Evolutionary conservation across 1,140 invertebrate species (phyloP), one percentile per base, ranked within the genome.

Genomic region (Conus betulinus): DNA sequence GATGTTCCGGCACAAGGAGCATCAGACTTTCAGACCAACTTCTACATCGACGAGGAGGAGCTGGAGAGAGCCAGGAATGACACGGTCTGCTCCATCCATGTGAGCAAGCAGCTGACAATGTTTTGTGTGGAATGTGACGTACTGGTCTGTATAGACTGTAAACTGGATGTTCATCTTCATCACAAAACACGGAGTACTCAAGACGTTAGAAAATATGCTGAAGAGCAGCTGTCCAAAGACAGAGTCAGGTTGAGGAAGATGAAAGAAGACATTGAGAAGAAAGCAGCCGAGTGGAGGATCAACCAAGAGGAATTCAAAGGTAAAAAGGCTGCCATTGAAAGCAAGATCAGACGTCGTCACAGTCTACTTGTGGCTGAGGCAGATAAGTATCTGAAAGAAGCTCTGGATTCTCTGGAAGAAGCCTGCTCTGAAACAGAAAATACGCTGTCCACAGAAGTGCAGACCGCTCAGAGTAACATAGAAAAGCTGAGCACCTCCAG

Each of bases 11-110:
- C 10, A 13, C n/a, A 15, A 63, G 84, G 84, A 27, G 11, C n/a
- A n/a, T 71, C 63, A 71, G 27, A n/a, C n/a, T 85, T 85, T 51
- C 84, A 63, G 84, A 51, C 57, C 84, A 85, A 85, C 84, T 84
- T 84, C 57, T 84, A 84, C 83, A 63, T 71, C 27, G 60, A 51
- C 2, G 8, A 63, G 23, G 84, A 85, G 3, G 57, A n/a, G n/a
- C n/a, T n/a, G 57, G 27, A 7, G n/a, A 15, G n/a, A 51, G 57
- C 57, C 20, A 27, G 39, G 13, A 13, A 71, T 71, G 55, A 51
- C 10, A 67, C 57, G 2, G 4, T 52, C 25, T 85, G 84, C 27
- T 27, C n/a, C 7, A 15, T 39, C 3, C 84, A 76, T n/a, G 27
- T 63, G 5, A 3, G 6, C 10, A 74, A n/a, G 13, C 5, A 76